Conservation (phyloP, 1,140 invertebrate genomes). For the Drosophila pallidifrons region DNA sequence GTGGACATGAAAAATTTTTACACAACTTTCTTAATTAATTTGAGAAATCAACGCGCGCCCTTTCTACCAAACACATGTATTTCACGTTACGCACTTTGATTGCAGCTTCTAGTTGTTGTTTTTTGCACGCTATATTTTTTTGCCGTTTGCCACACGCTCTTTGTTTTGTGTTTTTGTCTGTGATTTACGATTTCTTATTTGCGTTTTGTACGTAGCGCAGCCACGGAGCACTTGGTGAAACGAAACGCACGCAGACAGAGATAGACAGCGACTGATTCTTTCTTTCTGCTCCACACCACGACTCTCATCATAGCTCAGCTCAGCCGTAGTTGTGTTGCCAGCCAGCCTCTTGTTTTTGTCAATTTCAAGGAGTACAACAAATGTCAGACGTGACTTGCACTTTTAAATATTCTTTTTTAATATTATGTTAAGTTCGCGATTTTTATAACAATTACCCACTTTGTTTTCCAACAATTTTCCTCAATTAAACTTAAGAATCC, state of each 20-base stretch:
- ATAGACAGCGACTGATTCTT: conserved; percentile 66
- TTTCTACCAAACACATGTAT: conserved; percentile 7
- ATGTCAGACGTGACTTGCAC: conserved; percentile 32
- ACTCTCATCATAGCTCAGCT: conserved; percentile 9
- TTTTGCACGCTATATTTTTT: conserved; percentile 38
- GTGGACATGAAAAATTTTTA: conserved; percentile 78
- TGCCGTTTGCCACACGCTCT: conserved; percentile 30
- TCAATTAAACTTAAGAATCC: conserved; percentile 37
- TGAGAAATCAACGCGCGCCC: conserved; percentile 55
- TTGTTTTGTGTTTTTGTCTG: conserved; percentile 36
- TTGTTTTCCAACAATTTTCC: conserved; percentile 30
- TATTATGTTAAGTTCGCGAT: conserved; percentile 4
- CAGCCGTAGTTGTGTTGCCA: conserved; percentile 13
- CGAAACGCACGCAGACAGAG: conserved; percentile 73
- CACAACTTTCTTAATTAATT: conserved; percentile 81
- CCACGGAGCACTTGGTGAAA: conserved; percentile 48
- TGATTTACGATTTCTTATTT: conserved; percentile 63
- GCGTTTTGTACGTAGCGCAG: conserved; percentile 58
- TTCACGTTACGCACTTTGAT: conserved; percentile 59
- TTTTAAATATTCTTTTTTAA: neutral
- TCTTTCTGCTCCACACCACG: conserved; percentile 16
- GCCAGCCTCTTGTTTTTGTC: conserved; percentile 62
- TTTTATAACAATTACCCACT: conserved; percentile 32
- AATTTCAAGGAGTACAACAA: conserved; percentile 45
- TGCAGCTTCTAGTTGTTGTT: conserved; percentile 10